phyloP scores from a whole-genome alignment of 1,140 invertebrate genomes.

The Drosophila parvula region DNA sequence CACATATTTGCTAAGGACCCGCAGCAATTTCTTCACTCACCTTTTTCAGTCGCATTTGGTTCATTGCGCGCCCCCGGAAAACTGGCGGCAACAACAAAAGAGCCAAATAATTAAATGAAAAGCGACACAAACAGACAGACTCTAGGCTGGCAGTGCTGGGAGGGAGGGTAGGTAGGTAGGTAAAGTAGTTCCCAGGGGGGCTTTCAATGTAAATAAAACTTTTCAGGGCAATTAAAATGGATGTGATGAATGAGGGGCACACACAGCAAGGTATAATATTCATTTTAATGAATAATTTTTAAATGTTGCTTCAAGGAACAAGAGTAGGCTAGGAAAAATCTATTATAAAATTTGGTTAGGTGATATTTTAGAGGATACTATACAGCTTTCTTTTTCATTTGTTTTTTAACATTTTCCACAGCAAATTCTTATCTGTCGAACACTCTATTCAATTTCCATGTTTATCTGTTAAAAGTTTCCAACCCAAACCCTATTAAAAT shows the following conservation, averaged over 20 bases:
- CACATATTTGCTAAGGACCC: constrained; percentile 54
- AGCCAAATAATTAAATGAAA: constrained; percentile 68
- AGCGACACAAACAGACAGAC: constrained; percentile 11
- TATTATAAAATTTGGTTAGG: neutral
- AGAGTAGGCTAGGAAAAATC: neutral
- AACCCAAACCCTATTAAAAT: neutral
- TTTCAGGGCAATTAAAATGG: constrained; percentile 61
- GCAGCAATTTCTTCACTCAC: constrained; percentile 58
- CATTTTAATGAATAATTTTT: constrained; percentile 41
- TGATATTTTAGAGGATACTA: neutral
- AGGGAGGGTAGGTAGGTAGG: neutral
- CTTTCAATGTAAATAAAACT: constrained; percentile 25
- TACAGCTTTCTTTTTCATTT: neutral
- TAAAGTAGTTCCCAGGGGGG: constrained; percentile 15
- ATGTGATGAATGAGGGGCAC: constrained; percentile 22
- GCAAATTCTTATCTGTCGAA: too few species aligned
- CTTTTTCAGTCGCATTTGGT: constrained; percentile 47
- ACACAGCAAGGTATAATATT: constrained; percentile 11
- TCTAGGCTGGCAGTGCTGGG: too few species aligned
- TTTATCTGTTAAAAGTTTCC: neutral
- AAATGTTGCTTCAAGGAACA: neutral
- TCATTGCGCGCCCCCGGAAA: constrained; percentile 37
- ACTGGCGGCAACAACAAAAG: constrained; percentile 50
- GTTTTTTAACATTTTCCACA: neutral
- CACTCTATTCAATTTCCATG: neutral